Base-by-base conservation (phyloP, 2,888 invertebrate species). In the Acleris literana region DNA sequence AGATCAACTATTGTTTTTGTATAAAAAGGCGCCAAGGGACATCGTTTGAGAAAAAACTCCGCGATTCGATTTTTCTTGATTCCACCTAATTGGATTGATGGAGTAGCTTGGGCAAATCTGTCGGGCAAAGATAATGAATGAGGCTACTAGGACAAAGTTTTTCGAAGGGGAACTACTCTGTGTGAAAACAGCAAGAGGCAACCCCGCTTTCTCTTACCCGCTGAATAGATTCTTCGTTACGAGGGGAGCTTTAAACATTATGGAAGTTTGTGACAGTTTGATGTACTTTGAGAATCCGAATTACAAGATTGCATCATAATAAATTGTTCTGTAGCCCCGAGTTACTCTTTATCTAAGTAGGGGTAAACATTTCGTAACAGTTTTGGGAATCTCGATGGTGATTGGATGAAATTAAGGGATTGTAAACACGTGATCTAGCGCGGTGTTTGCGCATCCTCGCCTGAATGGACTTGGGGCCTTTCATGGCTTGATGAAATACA, bases 401-500 rank as follows among this genome's bases (percentile, higher is more conserved):
- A 86, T 85, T 84, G 84, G 80, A 83, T 83, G 79, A 82, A 84
- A 86, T 86, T 86, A 85, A 82, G 77, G 78, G 78, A 81, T 78
- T 75, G 82, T 81, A 80, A 83, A 83, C 81, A 82, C 80, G 83
- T 82, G 82, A 83, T 82, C 82, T 79, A 73, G 72, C 71, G 71
- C 77, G 74, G 77, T 85, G 86, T 88, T 85, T 87, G 80, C 78
- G 65, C 78, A 78, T 70, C 78, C 81, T 63, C 72, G 78, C 79
- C 81, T 86, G 82, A 86, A 86, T 85, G 79, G 82, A 72, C 74
- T 70, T 74, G 72, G 72, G 75, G 78, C 80, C 84, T 86, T 88
- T 88, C 85, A 87, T 78, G 72, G 75, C 82, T 83, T 86, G 88
- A 92, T 90, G 91, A 84, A 90, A 90, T 83, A 88, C 87, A 91